Conservation (phyloP, 2,113 vertebrate species). For the Hippocampus barbouri region DNA sequence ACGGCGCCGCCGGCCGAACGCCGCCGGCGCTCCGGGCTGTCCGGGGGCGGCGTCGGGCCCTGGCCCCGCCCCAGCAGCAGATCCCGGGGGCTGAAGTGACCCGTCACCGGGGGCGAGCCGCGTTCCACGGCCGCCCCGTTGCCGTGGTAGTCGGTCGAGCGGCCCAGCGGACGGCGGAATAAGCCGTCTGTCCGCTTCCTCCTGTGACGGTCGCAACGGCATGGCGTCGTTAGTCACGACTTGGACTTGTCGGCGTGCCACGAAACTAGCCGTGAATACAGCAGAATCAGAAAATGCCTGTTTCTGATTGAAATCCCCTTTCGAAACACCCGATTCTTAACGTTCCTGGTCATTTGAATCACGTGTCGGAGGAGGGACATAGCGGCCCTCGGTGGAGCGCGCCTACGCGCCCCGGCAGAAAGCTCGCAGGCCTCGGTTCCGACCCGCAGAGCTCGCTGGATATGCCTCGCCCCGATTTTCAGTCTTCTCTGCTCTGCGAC, state of each 20-base stretch:
- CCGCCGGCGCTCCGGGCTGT: constrained; percentile 88
- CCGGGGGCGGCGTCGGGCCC: constrained; percentile 74
- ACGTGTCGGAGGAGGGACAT: too few species aligned
- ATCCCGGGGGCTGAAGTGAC: constrained; percentile 85
- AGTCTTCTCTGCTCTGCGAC: background rate
- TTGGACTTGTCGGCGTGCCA: too few species aligned
- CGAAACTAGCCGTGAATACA: too few species aligned
- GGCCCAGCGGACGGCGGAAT: constrained; percentile 81
- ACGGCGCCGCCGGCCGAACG: constrained; percentile 84
- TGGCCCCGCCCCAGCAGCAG: constrained; percentile 81
- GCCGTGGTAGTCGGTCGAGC: constrained; percentile 80
- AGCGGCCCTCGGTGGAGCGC: too few species aligned
- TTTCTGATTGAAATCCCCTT: too few species aligned
- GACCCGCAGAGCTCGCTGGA: too few species aligned
- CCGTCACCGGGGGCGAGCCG: constrained; percentile 81
- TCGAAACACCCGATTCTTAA: too few species aligned
- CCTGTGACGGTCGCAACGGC: constrained; percentile 69
- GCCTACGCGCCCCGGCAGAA: too few species aligned
- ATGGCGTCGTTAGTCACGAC: background rate
- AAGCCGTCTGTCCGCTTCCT: constrained; percentile 85
- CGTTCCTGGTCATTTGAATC: too few species aligned
- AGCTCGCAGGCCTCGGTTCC: too few species aligned
- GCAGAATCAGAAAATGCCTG: too few species aligned
- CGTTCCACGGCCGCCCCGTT: constrained; percentile 79
- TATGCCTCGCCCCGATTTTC: too few species aligned